These are phyloP conservation scores for Dryas iulia DNA, from an alignment of 1,140 invertebrate species.

Conservation along the genomic window DNA sequence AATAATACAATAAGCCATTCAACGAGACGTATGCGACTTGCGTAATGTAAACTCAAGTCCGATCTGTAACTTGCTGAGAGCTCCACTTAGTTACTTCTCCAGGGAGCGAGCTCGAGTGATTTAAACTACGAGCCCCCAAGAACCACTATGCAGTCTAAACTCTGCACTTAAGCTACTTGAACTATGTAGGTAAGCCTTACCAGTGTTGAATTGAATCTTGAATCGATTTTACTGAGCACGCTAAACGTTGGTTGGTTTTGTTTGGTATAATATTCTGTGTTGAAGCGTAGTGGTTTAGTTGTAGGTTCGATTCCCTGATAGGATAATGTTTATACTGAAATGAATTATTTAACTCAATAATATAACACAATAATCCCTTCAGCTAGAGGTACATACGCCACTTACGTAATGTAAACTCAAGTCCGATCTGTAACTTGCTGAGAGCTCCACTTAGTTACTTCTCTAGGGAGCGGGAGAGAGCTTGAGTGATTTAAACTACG, in stretches of 20 bases:
- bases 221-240: not conserved
- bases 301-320: no score
- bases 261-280: no score
- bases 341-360: no score
- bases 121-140: constrained; percentile 1
- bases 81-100: constrained; percentile 10
- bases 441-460: constrained; percentile 12
- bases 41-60: constrained; percentile 8
- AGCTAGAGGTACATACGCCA: not conserved
- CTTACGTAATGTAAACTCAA: constrained; percentile 5
- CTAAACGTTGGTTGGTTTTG: not conserved
- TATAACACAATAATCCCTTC: not conserved
- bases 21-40: not conserved
- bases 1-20: not conserved
- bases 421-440: not conserved
- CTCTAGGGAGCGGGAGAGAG: not conserved
- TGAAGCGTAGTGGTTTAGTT: no score
- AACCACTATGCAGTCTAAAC: not conserved
- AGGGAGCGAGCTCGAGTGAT: constrained; percentile 2
- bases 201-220: not conserved
- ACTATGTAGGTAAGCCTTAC: not conserved
- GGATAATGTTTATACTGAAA: no score
- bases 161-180: not conserved
- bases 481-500: constrained; percentile 4
- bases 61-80: constrained; percentile 3